These are phyloP conservation scores for Campylorhamphus procurvoides DNA, from an alignment of 2,113 vertebrate species.

Conservation along the genomic window DNA sequence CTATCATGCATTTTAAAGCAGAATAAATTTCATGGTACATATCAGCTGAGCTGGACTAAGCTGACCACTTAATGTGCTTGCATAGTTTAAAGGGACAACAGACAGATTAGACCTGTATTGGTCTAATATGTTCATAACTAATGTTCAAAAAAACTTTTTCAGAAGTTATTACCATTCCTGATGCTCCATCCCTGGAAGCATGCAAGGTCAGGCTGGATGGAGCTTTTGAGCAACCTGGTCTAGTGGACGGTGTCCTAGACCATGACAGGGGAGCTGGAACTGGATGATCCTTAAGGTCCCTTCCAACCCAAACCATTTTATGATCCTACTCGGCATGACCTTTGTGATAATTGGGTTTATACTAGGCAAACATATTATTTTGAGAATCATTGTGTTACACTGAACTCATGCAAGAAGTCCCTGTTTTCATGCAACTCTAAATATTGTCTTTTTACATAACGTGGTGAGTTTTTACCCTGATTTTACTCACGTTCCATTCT, in stretches of 20 bases:
- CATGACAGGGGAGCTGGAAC: background rate
- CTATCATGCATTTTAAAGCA: background rate
- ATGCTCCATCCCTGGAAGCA: background rate
- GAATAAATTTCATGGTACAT: background rate
- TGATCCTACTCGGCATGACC: background rate
- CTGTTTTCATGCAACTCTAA: background rate
- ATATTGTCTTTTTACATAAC: background rate
- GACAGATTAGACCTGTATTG: background rate
- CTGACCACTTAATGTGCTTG: background rate
- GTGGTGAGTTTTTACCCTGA: accelerated
- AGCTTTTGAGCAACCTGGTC: background rate
- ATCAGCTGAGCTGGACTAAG: background rate
- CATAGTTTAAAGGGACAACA: background rate
- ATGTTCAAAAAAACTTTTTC: background rate
- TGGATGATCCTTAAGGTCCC: background rate
- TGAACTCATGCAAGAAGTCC: background rate
- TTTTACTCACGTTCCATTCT: background rate
- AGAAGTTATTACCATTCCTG: background rate
- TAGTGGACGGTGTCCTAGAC: background rate
- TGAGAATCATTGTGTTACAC: background rate
- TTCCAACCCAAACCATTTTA: background rate
- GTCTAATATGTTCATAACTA: background rate
- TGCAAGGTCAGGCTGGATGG: background rate
- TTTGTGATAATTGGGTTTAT: background rate
- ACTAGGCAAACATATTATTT: background rate